Evolutionary conservation across 2,113 vertebrate species (phyloP).

Genomic region (Rhinolophus ferrumequinum): DNA sequence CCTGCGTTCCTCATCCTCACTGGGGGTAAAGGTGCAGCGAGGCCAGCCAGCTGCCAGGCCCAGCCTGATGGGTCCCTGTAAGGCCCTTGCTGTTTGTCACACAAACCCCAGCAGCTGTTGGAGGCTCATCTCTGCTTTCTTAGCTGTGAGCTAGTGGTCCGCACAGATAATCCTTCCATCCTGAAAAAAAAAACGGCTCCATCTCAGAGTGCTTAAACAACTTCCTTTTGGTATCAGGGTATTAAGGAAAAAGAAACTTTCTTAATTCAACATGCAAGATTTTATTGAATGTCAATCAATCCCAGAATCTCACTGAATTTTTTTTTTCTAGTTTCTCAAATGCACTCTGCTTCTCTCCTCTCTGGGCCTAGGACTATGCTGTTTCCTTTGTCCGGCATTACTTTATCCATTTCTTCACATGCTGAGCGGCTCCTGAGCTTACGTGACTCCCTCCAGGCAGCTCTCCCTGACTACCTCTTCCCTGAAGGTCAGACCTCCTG

Average conservation of each 20-base stretch:
- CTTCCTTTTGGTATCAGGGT: neutral
- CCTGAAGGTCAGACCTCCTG: neutral
- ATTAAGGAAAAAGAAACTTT: neutral
- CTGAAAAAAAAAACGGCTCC: neutral
- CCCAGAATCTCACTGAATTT: neutral
- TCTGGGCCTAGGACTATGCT: neutral
- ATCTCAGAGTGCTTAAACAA: neutral
- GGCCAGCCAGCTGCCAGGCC: neutral
- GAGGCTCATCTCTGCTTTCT: neutral
- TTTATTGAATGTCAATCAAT: neutral
- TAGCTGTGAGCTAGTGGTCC: neutral
- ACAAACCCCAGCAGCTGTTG: neutral
- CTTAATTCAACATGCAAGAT: neutral
- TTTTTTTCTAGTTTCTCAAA: neutral
- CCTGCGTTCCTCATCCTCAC: neutral
- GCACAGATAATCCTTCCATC: neutral
- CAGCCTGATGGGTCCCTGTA: neutral
- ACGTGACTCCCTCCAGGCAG: neutral
- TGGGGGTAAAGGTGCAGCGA: neutral
- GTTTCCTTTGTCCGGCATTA: neutral
- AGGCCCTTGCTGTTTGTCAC: neutral
- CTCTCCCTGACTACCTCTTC: neutral
- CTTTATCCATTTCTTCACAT: neutral
- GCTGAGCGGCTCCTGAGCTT: neutral
- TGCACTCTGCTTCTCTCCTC: neutral